Conservation (phyloP, 2,113 vertebrate genomes). For the Hemiprocne comata region DNA sequence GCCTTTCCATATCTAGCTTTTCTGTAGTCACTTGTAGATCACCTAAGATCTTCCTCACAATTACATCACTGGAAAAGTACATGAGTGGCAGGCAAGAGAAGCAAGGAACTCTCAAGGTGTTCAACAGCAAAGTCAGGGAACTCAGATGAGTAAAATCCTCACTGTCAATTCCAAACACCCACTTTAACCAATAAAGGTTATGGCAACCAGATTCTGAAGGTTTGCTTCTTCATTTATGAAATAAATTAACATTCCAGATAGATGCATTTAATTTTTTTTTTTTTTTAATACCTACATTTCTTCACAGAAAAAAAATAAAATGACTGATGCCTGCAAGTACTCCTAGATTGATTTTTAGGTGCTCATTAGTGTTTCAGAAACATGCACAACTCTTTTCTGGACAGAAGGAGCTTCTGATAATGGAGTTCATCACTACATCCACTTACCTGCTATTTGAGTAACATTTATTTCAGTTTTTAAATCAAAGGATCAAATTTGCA, state of each 20-base stretch:
- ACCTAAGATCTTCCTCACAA: neutral
- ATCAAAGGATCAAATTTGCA: neutral
- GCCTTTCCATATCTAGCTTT: neutral
- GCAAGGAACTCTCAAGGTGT: neutral
- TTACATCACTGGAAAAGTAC: neutral
- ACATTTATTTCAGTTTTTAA: neutral
- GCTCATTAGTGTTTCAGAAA: neutral
- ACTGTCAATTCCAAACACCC: neutral
- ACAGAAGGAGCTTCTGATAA: neutral
- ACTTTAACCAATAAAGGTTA: neutral
- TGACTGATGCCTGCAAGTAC: neutral
- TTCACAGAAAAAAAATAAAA: neutral
- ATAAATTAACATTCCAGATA: neutral
- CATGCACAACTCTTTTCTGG: neutral
- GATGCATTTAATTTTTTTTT: neutral
- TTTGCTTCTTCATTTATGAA: neutral
- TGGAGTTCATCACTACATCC: neutral
- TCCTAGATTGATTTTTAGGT: neutral
- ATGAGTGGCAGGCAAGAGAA: neutral
- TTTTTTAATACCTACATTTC: neutral
- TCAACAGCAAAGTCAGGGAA: neutral
- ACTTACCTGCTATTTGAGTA: neutral
- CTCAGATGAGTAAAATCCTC: neutral
- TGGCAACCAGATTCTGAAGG: neutral
- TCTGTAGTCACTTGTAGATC: neutral